A percentile compares a stretch with the other conserved stretches of the same genome.
Conservation (phyloP, 2,888 invertebrate genomes). For the Lumbricus terrestris region DNA sequence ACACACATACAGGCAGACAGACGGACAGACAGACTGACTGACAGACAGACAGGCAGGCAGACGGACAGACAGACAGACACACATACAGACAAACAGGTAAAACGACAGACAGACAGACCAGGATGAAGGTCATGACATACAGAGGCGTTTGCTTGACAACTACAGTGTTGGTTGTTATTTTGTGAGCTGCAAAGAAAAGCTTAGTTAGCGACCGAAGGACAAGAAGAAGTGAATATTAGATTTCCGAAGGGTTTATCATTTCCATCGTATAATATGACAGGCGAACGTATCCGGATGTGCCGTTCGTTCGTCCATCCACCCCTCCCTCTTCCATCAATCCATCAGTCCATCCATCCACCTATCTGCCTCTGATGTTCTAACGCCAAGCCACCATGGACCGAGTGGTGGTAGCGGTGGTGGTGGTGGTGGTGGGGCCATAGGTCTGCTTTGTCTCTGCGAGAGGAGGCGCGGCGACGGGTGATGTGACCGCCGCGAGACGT, state of each 20-base stretch:
- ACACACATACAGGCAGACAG: background rate
- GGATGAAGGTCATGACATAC: too few relatives aligned
- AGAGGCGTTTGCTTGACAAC: background rate
- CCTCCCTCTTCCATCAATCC: background rate
- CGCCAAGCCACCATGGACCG: background rate
- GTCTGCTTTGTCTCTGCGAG: slow-evolving; percentile 16
- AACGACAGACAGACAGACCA: background rate
- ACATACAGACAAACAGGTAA: background rate
- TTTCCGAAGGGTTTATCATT: slow-evolving; percentile 13
- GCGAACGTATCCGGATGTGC: background rate
- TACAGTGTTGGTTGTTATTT: background rate
- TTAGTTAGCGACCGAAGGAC: background rate
- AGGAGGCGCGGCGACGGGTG: too few relatives aligned
- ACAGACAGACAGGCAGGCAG: background rate
- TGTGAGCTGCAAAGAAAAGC: background rate
- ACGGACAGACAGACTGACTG: background rate
- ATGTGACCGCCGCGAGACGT: background rate
- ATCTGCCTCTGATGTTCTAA: background rate
- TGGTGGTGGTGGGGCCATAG: background rate
- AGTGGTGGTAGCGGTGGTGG: background rate
- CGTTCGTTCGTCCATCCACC: background rate
- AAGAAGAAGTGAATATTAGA: slow-evolving; percentile 14
- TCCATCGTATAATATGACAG: slow-evolving; percentile 14
- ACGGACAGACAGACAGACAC: background rate
- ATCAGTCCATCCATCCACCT: background rate